These are phyloP conservation scores for Drosophila sordidapex DNA, from an alignment of 2,888 invertebrate species.

Conservation along the genomic window DNA sequence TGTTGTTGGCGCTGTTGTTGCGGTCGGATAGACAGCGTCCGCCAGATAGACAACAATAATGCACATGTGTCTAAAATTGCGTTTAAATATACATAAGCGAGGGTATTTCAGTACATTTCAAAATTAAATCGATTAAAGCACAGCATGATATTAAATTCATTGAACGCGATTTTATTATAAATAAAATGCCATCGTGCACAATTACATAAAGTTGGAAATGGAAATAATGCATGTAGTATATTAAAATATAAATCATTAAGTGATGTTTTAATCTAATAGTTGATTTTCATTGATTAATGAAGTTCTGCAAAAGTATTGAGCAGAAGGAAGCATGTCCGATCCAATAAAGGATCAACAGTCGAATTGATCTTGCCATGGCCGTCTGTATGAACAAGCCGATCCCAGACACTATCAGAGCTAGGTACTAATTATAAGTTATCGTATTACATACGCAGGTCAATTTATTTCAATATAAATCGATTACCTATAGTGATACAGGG, in stretches of 20 bases:
- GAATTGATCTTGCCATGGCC: background rate
- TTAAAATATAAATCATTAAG: background rate
- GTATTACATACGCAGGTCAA: too few relatives aligned
- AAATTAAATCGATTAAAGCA: background rate
- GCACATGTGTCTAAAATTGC: conserved; percentile 79
- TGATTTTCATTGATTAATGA: background rate
- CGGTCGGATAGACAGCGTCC: conserved; percentile 75
- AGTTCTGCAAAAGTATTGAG: background rate
- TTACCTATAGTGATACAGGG: background rate
- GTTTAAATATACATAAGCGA: conserved; percentile 73
- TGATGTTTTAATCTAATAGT: background rate
- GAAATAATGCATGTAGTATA: background rate
- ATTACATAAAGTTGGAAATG: background rate
- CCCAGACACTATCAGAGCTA: background rate
- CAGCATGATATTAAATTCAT: background rate
- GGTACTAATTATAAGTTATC: background rate
- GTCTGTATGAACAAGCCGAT: background rate
- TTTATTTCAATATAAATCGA: background rate
- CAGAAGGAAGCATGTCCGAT: background rate
- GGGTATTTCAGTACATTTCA: conserved; percentile 17
- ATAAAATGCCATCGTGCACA: background rate
- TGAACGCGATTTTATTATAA: background rate
- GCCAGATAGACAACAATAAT: conserved; percentile 78
- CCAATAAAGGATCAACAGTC: background rate
- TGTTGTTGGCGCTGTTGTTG: conserved; percentile 76